Conservation (phyloP, 2,888 invertebrate genomes). For the Campopleginae sp. region DNA sequence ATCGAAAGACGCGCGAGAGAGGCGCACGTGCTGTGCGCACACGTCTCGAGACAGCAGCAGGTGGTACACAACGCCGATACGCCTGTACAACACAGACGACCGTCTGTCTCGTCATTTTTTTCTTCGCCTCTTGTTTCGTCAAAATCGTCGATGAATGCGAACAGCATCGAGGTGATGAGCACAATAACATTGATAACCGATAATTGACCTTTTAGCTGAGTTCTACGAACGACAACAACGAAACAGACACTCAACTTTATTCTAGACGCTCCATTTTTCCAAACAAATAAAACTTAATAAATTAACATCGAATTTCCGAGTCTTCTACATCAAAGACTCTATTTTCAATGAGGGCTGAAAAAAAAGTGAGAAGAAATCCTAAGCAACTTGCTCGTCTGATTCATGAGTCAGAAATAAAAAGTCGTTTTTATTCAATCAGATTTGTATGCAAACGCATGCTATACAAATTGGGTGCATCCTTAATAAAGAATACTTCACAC, state of each 20-base stretch:
- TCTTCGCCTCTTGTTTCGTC: conserved; percentile 16
- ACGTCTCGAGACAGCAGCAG: conserved; percentile 55
- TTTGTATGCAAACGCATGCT: conserved; percentile 21
- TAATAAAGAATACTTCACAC: background rate
- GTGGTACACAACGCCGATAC: conserved; percentile 56
- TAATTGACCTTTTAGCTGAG: background rate
- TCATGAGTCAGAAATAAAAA: background rate
- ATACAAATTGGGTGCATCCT: conserved; percentile 9
- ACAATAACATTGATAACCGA: conserved; percentile 7
- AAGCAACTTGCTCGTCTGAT: background rate
- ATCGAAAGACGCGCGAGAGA: conserved; percentile 44
- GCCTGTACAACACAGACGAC: conserved; percentile 33
- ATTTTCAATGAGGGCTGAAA: background rate
- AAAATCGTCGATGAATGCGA: conserved; percentile 2
- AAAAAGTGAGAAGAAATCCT: background rate
- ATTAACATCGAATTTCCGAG: background rate
- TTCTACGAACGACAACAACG: background rate
- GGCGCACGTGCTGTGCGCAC: conserved; percentile 55
- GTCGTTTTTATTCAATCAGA: conserved; percentile 7
- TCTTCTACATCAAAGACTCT: background rate
- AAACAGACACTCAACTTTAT: background rate
- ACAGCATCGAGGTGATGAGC: background rate
- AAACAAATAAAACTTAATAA: background rate
- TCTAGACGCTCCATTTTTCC: background rate
- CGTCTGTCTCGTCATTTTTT: conserved; percentile 41